Base-by-base conservation (phyloP, 35 echinoderm and acorn worm species). In the Anneissia japonica region DNA sequence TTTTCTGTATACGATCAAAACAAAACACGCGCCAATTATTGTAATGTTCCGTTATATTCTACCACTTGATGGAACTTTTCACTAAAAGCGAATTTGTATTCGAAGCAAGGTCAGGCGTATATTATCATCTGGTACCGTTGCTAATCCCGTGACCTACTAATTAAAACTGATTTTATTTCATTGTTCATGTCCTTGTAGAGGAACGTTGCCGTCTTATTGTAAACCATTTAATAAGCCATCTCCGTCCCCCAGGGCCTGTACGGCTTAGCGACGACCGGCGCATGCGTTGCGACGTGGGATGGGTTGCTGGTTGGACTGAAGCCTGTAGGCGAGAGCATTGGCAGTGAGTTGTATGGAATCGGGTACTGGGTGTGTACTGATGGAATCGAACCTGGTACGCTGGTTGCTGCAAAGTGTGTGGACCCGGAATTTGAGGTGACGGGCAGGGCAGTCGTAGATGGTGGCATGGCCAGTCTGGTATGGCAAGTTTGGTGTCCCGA, bases 161-260 rank as follows among this genome's bases (percentile, higher is more conserved):
- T 9, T 32, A 9, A 30, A 23, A 75, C 3, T 30, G 26, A 75
- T 26, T 75, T 75, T 75, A 33, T 16, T 35, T 77, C 35, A 77
- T 13, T 33, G 75, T 13, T 32, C 17, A 77, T 37, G 35, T 37
- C 31, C 9, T 23, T 77, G 3, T 37, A n/a, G 31, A 30, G 21
- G 12, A 77, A 16, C 21, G 75, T 32, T 10, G 35, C 9, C 31
- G 5, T 4, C 35, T 75, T 75, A 30, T 75, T 75, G 73, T n/a
- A 34, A 4, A 34, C 28, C 40, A 35, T 56, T 87, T 77, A 99
- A 87, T 94, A 99, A 31, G 89, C 96, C 92, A 99, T 93, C 84
- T 99, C 95, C 37, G 91, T 84, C 26, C 95, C 95, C 95, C 95
- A 98, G 26, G 95, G 95, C 19, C 95, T 81, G 74, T 98, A 98